A percentile compares a stretch with the other conserved stretches of the same genome.
Conservation (phyloP, 2,113 vertebrate species). For the Acrocephalus arundinaceus region DNA sequence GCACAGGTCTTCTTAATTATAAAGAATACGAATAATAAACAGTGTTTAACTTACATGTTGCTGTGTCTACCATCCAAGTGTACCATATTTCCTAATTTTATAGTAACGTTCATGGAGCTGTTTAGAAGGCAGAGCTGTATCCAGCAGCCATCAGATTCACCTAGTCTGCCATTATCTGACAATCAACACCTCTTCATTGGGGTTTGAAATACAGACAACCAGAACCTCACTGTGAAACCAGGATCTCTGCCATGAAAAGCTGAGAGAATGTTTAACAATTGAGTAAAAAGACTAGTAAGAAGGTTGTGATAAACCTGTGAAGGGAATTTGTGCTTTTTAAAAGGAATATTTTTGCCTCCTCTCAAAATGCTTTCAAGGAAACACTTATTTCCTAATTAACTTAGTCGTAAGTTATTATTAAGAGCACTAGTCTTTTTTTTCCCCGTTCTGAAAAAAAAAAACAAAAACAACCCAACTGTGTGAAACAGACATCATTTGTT, state of each 20-base stretch:
- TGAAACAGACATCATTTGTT: not conserved
- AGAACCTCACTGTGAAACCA: not conserved
- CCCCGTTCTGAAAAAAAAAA: not conserved
- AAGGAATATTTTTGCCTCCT: not conserved
- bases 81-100: not conserved
- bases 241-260: not conserved
- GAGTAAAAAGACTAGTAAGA: not conserved
- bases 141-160: not conserved
- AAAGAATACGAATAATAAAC: not conserved
- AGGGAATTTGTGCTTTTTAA: not conserved
- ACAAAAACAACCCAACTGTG: not conserved
- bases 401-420: not conserved
- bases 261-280: not conserved
- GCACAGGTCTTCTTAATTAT: not conserved
- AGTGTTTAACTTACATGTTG: fast-evolving
- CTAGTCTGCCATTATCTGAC: not conserved
- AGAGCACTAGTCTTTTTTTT: not conserved
- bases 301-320: not conserved
- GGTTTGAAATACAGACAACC: not conserved
- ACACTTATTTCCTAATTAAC: not conserved
- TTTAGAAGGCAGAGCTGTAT: not conserved
- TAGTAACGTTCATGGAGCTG: not conserved
- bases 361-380: not conserved
- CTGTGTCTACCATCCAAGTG: not conserved
- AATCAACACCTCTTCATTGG: not conserved